Evolutionary conservation across 2,888 invertebrate species (phyloP).

Genomic region (Labia minor): DNA sequence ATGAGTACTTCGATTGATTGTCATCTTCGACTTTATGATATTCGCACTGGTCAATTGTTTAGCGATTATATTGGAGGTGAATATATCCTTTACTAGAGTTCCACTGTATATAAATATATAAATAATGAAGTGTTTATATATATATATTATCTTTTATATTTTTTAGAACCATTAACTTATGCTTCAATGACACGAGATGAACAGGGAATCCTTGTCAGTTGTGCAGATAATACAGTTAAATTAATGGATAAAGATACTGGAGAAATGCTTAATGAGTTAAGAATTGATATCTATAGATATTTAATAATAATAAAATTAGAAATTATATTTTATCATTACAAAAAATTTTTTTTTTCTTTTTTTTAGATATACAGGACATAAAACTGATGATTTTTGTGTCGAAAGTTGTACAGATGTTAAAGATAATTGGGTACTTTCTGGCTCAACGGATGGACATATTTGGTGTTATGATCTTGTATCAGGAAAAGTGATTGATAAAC

Average conservation of each 20-base stretch:
- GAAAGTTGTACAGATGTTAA: constrained; percentile 76
- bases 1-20: constrained; percentile 83
- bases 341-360: constrained; percentile 15
- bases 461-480: constrained; percentile 86
- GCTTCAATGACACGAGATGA: constrained; percentile 82
- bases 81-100: constrained; percentile 24
- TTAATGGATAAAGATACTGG: constrained; percentile 83
- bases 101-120: not conserved
- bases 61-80: constrained; percentile 74
- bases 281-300: too few relatives aligned
- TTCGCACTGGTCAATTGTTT: constrained; percentile 71
- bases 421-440: constrained; percentile 79
- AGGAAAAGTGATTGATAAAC: constrained; percentile 43
- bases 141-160: constrained; percentile 22
- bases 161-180: constrained; percentile 63
- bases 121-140: not conserved
- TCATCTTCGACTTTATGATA: constrained; percentile 77
- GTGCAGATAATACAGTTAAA: constrained; percentile 69
- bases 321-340: constrained; percentile 15
- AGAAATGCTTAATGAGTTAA: constrained; percentile 59
- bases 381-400: constrained; percentile 68
- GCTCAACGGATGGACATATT: constrained; percentile 75
- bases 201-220: constrained; percentile 79
- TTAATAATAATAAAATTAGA: constrained; percentile 8
- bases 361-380: constrained; percentile 68